Percentiles rank a stretch among this genome's conserved stretches.
phyloP scores from a whole-genome alignment of 2,888 invertebrate genomes.

The Lithosia quadra region DNA sequence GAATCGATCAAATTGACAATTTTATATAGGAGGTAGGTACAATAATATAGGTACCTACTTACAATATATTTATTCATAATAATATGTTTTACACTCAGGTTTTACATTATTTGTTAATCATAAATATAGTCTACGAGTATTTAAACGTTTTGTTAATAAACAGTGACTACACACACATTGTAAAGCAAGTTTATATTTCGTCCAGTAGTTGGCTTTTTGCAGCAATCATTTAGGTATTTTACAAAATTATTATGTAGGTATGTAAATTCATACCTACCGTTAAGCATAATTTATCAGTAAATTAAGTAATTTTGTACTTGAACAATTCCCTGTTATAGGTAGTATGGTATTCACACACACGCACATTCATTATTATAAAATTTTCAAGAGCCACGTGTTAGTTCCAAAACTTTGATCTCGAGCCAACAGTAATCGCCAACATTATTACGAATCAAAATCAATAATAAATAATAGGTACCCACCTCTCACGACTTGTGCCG shows the following conservation, averaged over 20 bases:
- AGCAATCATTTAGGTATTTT: not conserved
- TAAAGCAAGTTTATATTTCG: not conserved
- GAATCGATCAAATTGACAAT: no score
- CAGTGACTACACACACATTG: no score
- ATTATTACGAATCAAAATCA: constrained; percentile 36
- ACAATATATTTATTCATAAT: no score
- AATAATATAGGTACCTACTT: no score
- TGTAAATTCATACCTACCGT: not conserved
- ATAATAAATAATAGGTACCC: constrained; percentile 41
- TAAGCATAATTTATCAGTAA: not conserved
- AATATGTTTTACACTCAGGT: no score
- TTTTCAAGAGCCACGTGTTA: constrained; percentile 55
- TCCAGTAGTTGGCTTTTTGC: not conserved
- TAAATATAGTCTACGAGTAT: no score
- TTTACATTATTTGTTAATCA: no score
- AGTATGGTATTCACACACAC: constrained; percentile 32
- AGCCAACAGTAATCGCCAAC: constrained; percentile 51
- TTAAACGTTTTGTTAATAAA: no score
- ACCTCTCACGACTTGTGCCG: constrained; percentile 51
- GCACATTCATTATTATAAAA: constrained; percentile 29
- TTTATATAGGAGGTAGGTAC: no score
- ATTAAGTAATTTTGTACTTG: not conserved
- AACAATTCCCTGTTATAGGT: not conserved
- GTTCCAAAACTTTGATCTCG: constrained; percentile 53
- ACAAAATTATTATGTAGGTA: no score